A percentile compares a stretch with the other conserved stretches of the same genome.
Evolutionary conservation across 2,888 invertebrate genomes (phyloP).

Genomic region (Eutolmus rufibarbis): DNA sequence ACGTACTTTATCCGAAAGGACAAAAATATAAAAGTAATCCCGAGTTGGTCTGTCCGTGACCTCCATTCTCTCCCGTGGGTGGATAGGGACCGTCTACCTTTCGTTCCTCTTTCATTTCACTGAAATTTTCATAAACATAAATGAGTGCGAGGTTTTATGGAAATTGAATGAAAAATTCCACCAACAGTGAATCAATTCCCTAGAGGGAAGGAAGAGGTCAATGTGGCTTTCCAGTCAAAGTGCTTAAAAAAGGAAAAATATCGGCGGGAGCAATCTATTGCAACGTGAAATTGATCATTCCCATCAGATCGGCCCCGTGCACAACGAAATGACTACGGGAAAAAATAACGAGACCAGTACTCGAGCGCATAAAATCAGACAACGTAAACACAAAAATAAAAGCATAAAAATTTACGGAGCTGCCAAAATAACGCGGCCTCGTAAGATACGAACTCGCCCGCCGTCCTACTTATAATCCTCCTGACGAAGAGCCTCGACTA

Average conservation of each 20-base stretch:
- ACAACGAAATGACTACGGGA: neutral
- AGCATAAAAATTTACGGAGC: constrained; percentile 7
- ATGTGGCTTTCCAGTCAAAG: neutral
- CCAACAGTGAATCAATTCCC: neutral
- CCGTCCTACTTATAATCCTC: neutral
- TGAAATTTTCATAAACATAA: neutral
- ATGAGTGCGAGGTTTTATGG: neutral
- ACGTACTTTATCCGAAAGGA: neutral
- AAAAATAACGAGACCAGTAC: neutral
- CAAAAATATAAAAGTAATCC: neutral
- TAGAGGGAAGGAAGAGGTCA: neutral
- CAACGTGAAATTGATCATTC: neutral
- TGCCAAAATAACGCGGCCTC: neutral
- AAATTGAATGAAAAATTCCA: neutral
- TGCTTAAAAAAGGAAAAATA: neutral
- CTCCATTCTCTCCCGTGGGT: neutral
- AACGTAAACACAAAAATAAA: neutral
- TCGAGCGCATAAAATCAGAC: neutral
- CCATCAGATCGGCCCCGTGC: neutral
- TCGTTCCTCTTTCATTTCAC: neutral
- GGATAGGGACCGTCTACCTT: neutral
- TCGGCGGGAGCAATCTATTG: neutral
- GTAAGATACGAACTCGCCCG: neutral
- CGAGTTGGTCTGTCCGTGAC: neutral
- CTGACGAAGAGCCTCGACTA: neutral